These are phyloP conservation scores for Seriola rivoliana DNA, from an alignment of 2,113 vertebrate genomes.

Conservation along the genomic window DNA sequence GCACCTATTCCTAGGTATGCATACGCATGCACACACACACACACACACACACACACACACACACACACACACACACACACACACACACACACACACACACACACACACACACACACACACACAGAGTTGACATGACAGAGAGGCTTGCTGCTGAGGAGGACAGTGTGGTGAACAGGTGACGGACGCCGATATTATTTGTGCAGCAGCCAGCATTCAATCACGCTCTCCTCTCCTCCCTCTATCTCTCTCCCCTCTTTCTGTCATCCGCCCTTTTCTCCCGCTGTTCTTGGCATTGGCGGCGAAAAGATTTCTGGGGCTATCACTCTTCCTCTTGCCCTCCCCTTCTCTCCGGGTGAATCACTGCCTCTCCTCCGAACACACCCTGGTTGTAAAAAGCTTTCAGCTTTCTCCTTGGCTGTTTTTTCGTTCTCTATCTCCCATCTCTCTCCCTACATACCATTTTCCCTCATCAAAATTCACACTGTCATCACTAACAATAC, in stretches of 20 bases:
- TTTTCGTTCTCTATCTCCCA: not conserved
- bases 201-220: slow-evolving; percentile 65
- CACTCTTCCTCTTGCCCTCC: slow-evolving; percentile 60
- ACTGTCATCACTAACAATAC: not conserved
- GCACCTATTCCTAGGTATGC: not conserved
- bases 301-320: slow-evolving; percentile 70
- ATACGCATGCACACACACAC: not conserved
- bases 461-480: not conserved
- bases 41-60: slow-evolving; percentile 1
- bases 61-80: slow-evolving; percentile 1
- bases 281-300: slow-evolving; percentile 65
- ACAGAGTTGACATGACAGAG: slow-evolving; percentile 53
- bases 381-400: slow-evolving; percentile 46
- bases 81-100: slow-evolving; percentile 9
- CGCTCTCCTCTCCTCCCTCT: slow-evolving; percentile 49
- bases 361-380: slow-evolving; percentile 39
- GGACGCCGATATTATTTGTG: slow-evolving; percentile 74
- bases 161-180: slow-evolving; percentile 65
- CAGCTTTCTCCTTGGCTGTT: slow-evolving; percentile 40
- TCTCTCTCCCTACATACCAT: not conserved
- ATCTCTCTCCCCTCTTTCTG: slow-evolving; percentile 44
- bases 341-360: slow-evolving; percentile 58
- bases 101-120: slow-evolving; percentile 16
- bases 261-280: slow-evolving; percentile 63
- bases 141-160: slow-evolving; percentile 47